Base-by-base conservation (phyloP, 2,797 vertebrate genomes). In the Sebastes matsubarae region DNA sequence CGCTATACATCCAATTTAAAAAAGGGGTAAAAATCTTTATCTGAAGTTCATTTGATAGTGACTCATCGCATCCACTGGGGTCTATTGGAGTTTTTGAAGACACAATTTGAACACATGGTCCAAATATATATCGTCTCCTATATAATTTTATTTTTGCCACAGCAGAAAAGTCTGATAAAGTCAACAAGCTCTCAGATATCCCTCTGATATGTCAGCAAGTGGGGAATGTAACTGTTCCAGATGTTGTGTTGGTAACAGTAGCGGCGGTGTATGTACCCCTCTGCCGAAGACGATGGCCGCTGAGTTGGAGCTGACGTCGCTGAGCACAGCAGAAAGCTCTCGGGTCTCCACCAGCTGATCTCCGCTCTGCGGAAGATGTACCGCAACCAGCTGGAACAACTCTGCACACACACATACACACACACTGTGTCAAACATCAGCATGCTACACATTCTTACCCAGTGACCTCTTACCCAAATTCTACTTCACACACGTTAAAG, bases 311-410 rank as follows among this genome's bases (percentile, higher is more conserved):
- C 89, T 93, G 89, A 99, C 83, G 12, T 93, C 90, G 18, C 80
- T 83, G 77, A 98, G 90, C 88, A 99, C 91, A 25, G 95, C 87
- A 6, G 94, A 96, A 3, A 96, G 1, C 8, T 98, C 96, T 29
- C 65, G 89, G 60, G 90, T 92, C 81, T 98, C 95, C 86, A 96
- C 70, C 83, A 96, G 92, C 85, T 96, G 97, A 55, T 94, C 94
- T 18, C 92, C 78, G 13, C 93, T 94, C 91, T 94, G 96, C 2
- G 97, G 93, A 77, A 99, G 92, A 74, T 94, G 95, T 36, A 97
- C 79, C 0, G 96, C 96, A 59, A 97, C 94, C 87, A 99, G 91
- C 71, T 98, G 97, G 94, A 95, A 97, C 3, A 38, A 10, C 81
- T 96, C 98, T 99, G 89, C 27, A 79, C 34, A 69, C 46, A 78